Evolutionary conservation across 2,113 vertebrate species (phyloP).

Genomic region (Lepisosteus osseus): DNA sequence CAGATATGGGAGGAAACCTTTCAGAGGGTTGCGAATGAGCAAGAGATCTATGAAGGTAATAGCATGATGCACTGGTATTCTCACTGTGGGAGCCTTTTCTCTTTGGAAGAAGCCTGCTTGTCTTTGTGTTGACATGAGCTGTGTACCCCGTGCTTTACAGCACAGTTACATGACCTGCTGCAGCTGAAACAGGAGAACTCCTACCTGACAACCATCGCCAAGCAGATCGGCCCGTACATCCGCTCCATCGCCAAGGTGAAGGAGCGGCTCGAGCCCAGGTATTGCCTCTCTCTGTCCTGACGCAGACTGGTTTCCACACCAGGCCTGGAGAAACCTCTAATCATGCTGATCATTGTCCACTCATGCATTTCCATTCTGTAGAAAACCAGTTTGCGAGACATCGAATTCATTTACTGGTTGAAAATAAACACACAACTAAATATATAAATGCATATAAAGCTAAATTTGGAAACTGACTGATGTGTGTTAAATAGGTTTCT

Average conservation of each 20-base stretch:
- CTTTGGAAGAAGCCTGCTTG: not conserved
- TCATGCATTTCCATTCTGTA: too few relatives aligned
- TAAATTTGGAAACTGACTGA: too few relatives aligned
- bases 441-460: too few relatives aligned
- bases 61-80: not conserved
- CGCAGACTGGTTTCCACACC: too few relatives aligned
- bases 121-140: not conserved
- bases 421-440: too few relatives aligned
- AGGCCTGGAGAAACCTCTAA: too few relatives aligned
- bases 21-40: constrained; percentile 82
- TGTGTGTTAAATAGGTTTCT: too few relatives aligned
- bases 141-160: constrained; percentile 46
- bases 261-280: constrained; percentile 90
- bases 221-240: constrained; percentile 86
- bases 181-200: constrained; percentile 89
- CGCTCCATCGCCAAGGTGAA: constrained; percentile 90
- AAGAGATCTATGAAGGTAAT: constrained; percentile 93
- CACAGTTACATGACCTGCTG: constrained; percentile 87
- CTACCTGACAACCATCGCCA: constrained; percentile 81
- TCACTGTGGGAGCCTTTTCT: not conserved
- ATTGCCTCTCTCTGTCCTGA: not conserved
- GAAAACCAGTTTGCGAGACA: too few relatives aligned
- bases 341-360: too few relatives aligned
- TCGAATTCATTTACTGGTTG: too few relatives aligned
- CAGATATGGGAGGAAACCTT: constrained; percentile 90